These are phyloP conservation scores for Pocillopora grandis DNA, from an alignment of 92 coral and sea anemone genomes.

Conservation along the genomic window DNA sequence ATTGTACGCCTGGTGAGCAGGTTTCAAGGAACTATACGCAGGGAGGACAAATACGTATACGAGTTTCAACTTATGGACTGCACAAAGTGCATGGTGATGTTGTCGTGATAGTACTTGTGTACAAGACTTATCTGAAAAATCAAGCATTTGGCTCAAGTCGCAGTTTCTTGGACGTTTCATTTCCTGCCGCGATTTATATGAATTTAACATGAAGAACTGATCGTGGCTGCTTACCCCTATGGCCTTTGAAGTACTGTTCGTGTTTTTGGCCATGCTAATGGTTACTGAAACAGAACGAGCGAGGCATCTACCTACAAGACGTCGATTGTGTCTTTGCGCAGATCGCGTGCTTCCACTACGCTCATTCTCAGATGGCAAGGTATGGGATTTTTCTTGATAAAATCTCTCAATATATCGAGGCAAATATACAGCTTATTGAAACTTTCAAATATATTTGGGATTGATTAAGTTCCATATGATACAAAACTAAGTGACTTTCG, in stretches of 20 bases:
- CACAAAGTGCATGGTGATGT: too few relatives aligned
- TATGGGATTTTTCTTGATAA: background rate
- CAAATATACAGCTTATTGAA: too few relatives aligned
- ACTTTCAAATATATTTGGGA: background rate
- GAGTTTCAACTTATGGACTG: too few relatives aligned
- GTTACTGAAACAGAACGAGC: constrained; percentile 5
- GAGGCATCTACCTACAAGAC: background rate
- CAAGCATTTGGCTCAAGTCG: too few relatives aligned
- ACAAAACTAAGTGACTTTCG: too few relatives aligned
- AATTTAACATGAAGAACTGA: background rate
- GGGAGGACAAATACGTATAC: too few relatives aligned
- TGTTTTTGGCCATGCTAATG: background rate
- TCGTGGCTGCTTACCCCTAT: background rate
- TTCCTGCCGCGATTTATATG: background rate
- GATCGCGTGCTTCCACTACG: background rate
- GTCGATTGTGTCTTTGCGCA: constrained; percentile 4
- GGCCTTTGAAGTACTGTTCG: constrained; percentile 16
- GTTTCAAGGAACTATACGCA: too few relatives aligned
- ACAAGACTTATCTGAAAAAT: too few relatives aligned
- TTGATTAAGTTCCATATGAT: too few relatives aligned
- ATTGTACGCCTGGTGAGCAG: too few relatives aligned
- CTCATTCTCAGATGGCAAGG: background rate
- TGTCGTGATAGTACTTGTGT: too few relatives aligned
- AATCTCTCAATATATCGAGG: too few relatives aligned
- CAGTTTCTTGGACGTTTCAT: background rate